Base-by-base conservation (phyloP, 2,113 vertebrate species). In the Urocynchramus pylzowi region DNA sequence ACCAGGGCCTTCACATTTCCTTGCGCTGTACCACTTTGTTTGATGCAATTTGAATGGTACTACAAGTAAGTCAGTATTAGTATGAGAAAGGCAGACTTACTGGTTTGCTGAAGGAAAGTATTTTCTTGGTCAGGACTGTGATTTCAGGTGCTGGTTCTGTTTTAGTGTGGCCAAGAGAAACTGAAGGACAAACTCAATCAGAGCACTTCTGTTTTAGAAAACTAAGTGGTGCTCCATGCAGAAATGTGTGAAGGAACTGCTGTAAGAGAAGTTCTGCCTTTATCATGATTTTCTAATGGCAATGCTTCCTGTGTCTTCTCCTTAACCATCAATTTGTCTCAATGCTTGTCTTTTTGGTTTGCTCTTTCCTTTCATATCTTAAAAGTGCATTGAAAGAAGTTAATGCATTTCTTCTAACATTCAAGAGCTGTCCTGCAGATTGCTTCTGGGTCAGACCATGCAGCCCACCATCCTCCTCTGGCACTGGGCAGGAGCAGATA, bases 11-110 rank as follows among this genome's bases (percentile, higher is more conserved):
- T 68, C 6, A 1, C 42, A 27, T 70, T 74, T 44, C 16, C 28
- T 53, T 35, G 47, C 0, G 0, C 42, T 45, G 31, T 42, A 11
- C 0, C 0, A 11, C 30, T 31, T 7, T 14, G 17, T 33, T 20
- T 59, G 42, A 10, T 71, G 67, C 13, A 6, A 11, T 57, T 37
- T 22, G 35, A 39, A 8, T 57, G 27, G 20, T 44, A 8, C n/a
- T 47, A 11, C 22, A 41, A 23, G 33, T 37, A 41, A 30, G 69
- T 61, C 64, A 11, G 27, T 30, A 7, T 68, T 45, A 50, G 14
- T 7, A 15, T 12, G 49, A 84, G 49, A 60, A 86, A 81, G 64
- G 47, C n/a, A 54, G 42, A 23, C 10, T 41, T 61, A 10, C 4
- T 5, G 6, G 3, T 22, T 75, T 84, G 54, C 67, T 73, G 7